phyloP scores from a whole-genome alignment of 1,140 invertebrate species.

The Hylaeus anthracinus region DNA sequence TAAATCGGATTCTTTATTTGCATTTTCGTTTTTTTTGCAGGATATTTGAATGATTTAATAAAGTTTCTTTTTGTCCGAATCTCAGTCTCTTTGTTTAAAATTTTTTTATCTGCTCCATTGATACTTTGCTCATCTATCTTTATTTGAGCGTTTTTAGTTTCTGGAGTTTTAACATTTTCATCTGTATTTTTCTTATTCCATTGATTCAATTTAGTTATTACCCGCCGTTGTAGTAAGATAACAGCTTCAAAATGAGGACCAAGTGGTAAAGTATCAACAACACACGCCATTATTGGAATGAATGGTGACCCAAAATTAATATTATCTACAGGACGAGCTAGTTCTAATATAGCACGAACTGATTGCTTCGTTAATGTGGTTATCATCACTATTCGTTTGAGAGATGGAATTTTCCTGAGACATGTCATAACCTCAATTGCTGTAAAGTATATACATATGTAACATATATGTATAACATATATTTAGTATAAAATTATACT shows the following conservation, averaged over 20 bases:
- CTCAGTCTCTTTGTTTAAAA: neutral
- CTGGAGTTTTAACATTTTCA: constrained; percentile 5
- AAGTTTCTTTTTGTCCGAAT: constrained; percentile 16
- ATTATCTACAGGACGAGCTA: constrained; percentile 71
- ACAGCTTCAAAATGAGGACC: constrained; percentile 76
- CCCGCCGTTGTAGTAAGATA: constrained; percentile 75
- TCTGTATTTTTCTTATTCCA: constrained; percentile 16
- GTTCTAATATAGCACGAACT: constrained; percentile 76
- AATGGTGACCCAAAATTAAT: constrained; percentile 72
- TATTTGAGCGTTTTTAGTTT: neutral
- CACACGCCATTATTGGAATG: constrained; percentile 73
- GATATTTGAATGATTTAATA: constrained; percentile 31
- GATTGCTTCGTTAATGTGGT: constrained; percentile 79
- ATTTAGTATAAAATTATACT: constrained; percentile 25
- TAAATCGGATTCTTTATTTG: constrained; percentile 35
- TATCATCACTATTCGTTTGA: constrained; percentile 76
- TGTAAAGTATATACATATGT: constrained; percentile 54
- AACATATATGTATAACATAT: neutral
- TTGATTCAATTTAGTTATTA: constrained; percentile 67
- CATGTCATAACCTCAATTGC: constrained; percentile 75
- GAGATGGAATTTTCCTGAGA: constrained; percentile 71
- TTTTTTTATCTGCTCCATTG: constrained; percentile 17
- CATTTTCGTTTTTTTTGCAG: constrained; percentile 26
- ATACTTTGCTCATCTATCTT: constrained; percentile 3
- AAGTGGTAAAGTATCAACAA: constrained; percentile 76